Percentiles rank a stretch among this genome's conserved stretches.
phyloP scores from a whole-genome alignment of 2,888 invertebrate species.

The Agrochola circellaris region DNA sequence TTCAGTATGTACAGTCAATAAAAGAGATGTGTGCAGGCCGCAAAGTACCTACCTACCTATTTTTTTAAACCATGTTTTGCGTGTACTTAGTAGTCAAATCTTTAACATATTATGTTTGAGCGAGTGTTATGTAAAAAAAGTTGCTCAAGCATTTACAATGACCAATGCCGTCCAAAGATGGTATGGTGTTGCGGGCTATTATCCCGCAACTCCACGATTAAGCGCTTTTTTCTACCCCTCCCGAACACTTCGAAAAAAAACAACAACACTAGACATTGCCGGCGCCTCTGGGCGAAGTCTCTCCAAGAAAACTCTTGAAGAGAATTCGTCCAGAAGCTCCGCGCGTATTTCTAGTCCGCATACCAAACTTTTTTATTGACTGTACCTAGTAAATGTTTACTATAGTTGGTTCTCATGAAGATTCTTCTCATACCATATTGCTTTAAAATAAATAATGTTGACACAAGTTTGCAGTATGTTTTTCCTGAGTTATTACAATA shows the following conservation, averaged over 20 bases:
- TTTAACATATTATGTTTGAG: neutral
- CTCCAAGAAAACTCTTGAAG: neutral
- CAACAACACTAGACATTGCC: neutral
- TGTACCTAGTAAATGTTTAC: neutral
- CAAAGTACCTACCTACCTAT: neutral
- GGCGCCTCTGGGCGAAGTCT: no score
- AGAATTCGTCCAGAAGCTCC: no score
- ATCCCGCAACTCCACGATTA: neutral
- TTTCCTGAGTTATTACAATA: neutral
- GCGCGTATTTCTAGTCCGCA: neutral
- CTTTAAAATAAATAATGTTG: conserved; percentile 14
- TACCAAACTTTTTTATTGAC: neutral
- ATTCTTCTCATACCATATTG: conserved; percentile 1
- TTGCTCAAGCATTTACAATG: neutral
- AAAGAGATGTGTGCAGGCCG: neutral
- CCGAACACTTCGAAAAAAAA: neutral
- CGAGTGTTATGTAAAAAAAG: neutral
- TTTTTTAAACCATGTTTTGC: neutral
- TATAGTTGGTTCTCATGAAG: neutral
- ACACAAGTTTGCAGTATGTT: neutral
- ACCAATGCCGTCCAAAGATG: neutral
- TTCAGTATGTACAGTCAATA: conserved; percentile 14
- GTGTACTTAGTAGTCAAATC: neutral
- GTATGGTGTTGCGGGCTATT: neutral
- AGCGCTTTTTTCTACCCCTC: neutral